Percentiles rank a stretch among this genome's conserved stretches.
These are phyloP conservation scores for Drosophila ezoana DNA, from an alignment of 2,888 invertebrate genomes.

Conservation along the genomic window DNA sequence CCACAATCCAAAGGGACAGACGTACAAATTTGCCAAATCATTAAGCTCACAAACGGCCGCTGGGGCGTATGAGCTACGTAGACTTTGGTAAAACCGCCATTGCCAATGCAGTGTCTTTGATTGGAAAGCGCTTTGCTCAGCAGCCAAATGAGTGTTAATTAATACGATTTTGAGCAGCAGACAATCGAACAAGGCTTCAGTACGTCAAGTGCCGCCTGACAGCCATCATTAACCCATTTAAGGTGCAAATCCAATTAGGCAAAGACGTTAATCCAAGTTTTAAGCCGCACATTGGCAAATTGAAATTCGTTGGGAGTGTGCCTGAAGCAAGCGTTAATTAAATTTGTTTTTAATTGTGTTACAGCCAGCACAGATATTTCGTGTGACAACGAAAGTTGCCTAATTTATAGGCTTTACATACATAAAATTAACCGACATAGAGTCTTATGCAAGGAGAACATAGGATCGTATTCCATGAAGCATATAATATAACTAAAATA, in stretches of 20 bases:
- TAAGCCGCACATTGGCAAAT: slow-evolving; percentile 40
- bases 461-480: too few species aligned
- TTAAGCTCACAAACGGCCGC: slow-evolving; percentile 52
- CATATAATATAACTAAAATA: too few species aligned
- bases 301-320: slow-evolving; percentile 36
- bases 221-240: slow-evolving; percentile 70
- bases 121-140: slow-evolving; percentile 50
- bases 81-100: slow-evolving; percentile 8
- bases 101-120: slow-evolving; percentile 30
- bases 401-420: slow-evolving; percentile 1
- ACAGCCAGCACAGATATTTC: slow-evolving; percentile 7
- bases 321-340: slow-evolving; percentile 37
- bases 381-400: background rate
- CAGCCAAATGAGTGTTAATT: slow-evolving; percentile 68
- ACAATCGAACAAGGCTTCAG: slow-evolving; percentile 46
- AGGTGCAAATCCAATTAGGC: slow-evolving; percentile 68
- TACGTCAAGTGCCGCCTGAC: slow-evolving; percentile 19
- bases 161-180: slow-evolving; percentile 67
- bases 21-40: slow-evolving; percentile 63
- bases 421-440: too few species aligned
- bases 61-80: slow-evolving; percentile 42
- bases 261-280: slow-evolving; percentile 34
- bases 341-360: slow-evolving; percentile 46
- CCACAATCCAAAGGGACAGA: slow-evolving; percentile 16
- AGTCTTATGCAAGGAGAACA: too few species aligned